Base-by-base conservation (phyloP, 2,113 vertebrate species). In the Reinhardtius hippoglossoides region DNA sequence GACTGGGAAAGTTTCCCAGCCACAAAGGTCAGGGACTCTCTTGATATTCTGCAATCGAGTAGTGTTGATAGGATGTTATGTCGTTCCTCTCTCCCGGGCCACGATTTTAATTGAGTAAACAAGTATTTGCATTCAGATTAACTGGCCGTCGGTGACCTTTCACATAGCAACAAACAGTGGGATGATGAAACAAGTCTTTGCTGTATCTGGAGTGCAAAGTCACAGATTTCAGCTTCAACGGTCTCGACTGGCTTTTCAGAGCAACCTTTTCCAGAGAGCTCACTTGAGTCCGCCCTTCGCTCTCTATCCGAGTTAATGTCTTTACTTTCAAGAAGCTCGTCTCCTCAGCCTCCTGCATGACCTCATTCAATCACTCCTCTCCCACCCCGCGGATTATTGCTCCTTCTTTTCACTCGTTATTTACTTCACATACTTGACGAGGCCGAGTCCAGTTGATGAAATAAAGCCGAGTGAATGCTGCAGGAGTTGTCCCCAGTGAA, bases 401-500 rank as follows among this genome's bases (percentile, higher is more conserved):
- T 71, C 63, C 67, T 58, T 78, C 27, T 24, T 68, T 78, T 79
- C 26, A 74, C 76, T 76, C 80, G 46, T 83, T 65, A 56, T 76
- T 77, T 66, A 44, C 64, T 66, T 73, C 71, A 61, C 54, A 59
- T 58, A 78, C 35, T 74, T 60, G 62, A 66, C 26, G 14, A 62
- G 64, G 54, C 64, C 46, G 23, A 75, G 46, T 80, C 71, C 64
- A 70, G 65, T n/a, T n/a, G 59, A 64, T 68, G 27, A 77, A 81
- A 89, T 83, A 82, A 85, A 18, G 52, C 60, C 74, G 71, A 86
- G 65, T 67, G 71, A 76, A 70, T 18, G 69, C 74, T 68, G 56
- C 64, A 67, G 58, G 71, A 78, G 54, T 54, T 68, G 21, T 76
- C 57, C 35, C 71, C 63, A 46, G 63, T 82, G 71, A 81, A 80